phyloP scores from a whole-genome alignment of 2,113 vertebrate species.

The Eudyptes chrysolophus region DNA sequence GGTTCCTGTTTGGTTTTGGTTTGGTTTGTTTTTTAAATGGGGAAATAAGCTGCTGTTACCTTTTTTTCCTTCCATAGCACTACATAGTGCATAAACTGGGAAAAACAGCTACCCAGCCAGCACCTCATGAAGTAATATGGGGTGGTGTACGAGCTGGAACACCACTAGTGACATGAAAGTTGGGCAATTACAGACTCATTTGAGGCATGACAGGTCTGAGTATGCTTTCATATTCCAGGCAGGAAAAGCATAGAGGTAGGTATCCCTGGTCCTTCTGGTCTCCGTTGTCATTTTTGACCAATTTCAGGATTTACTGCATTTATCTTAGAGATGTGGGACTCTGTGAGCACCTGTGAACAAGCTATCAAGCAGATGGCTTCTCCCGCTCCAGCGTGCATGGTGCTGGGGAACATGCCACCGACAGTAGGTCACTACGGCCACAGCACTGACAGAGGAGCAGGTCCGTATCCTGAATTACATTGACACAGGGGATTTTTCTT shows the following conservation, averaged over 20 bases:
- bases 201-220: background rate
- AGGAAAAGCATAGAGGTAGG: background rate
- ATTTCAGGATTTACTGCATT: background rate
- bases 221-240: background rate
- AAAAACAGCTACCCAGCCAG: background rate
- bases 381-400: background rate
- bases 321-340: background rate
- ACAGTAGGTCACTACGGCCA: background rate
- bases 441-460: background rate
- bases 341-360: background rate
- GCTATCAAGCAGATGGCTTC: background rate
- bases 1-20: background rate
- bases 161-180: background rate
- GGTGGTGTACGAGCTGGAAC: conserved; percentile 38
- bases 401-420: background rate
- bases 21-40: background rate
- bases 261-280: background rate
- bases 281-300: background rate
- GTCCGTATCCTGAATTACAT: background rate
- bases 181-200: background rate
- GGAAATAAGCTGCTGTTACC: background rate
- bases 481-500: background rate
- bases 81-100: background rate
- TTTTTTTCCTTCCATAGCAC: background rate
- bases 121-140: background rate